A percentile compares a stretch with the other conserved stretches of the same genome.
These are phyloP conservation scores for Cyrtodaria siliqua DNA, from an alignment of 2,888 invertebrate genomes.

Conservation along the genomic window DNA sequence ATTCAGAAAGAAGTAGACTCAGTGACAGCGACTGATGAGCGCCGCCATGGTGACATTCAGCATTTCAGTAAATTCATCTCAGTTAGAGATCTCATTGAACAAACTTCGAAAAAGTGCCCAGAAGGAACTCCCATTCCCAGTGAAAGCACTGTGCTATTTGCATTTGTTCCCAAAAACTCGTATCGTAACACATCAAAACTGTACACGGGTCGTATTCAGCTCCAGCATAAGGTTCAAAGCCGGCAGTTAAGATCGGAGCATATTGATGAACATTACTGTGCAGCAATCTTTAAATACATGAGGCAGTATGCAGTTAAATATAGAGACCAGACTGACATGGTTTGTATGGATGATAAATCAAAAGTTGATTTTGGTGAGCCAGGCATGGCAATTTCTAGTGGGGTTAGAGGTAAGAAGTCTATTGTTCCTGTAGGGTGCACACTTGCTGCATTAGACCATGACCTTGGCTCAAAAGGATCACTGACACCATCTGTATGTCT, in stretches of 20 bases:
- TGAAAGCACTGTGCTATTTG: conserved; percentile 53
- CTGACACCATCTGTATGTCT: conserved; percentile 62
- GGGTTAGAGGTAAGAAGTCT: conserved; percentile 59
- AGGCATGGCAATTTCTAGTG: conserved; percentile 25
- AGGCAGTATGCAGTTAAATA: conserved; percentile 25
- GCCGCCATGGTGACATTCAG: conserved; percentile 43
- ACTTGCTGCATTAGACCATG: conserved; percentile 56
- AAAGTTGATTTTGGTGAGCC: conserved; percentile 39
- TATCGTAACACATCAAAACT: conserved; percentile 43
- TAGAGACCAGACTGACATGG: conserved; percentile 1
- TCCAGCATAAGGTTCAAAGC: conserved; percentile 49
- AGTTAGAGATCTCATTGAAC: conserved; percentile 44
- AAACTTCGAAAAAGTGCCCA: conserved; percentile 27
- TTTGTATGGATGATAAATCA: conserved; percentile 35
- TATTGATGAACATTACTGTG: conserved; percentile 56
- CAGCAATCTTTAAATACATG: conserved; percentile 48
- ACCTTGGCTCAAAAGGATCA: conserved; percentile 38
- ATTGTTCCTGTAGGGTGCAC: conserved; percentile 35
- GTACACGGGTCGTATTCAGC: conserved; percentile 38
- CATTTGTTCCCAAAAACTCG: conserved; percentile 51
- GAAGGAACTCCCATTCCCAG: conserved; percentile 46
- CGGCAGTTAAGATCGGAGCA: conserved; percentile 45
- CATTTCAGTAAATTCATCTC: conserved; percentile 54
- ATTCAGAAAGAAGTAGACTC: conserved; percentile 35
- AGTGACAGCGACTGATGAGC: conserved; percentile 50